phyloP scores from a whole-genome alignment of 2,113 vertebrate genomes.

The Pseudopipra pipra region DNA sequence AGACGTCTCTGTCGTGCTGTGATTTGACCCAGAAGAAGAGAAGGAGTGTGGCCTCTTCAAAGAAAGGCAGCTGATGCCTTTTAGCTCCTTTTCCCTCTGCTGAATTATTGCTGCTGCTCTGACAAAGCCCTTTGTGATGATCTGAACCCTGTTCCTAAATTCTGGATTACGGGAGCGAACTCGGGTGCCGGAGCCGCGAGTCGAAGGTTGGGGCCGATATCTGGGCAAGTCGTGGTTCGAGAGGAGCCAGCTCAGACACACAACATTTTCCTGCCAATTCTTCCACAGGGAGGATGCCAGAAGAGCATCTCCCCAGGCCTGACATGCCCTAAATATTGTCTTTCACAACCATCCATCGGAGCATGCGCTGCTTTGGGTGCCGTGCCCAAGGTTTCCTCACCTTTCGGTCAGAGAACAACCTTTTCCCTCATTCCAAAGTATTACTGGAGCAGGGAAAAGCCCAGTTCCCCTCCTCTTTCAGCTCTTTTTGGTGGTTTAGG shows the following conservation, averaged over 20 bases:
- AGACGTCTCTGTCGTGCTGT: background rate
- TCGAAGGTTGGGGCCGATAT: background rate
- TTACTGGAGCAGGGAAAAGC: background rate
- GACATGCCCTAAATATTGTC: background rate
- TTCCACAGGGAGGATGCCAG: background rate
- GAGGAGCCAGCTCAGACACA: background rate
- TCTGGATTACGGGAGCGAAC: background rate
- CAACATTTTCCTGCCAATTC: background rate
- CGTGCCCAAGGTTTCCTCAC: fast-evolving
- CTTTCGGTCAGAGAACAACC: background rate
- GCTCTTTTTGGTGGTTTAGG: background rate
- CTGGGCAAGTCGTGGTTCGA: background rate
- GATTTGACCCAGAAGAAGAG: background rate
- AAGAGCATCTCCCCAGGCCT: background rate
- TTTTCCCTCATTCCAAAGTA: background rate
- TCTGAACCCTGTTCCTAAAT: background rate
- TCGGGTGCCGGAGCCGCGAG: fast-evolving
- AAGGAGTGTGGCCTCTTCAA: background rate
- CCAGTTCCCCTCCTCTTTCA: background rate
- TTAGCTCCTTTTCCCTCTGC: background rate
- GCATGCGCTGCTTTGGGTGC: background rate
- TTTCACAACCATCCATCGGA: background rate
- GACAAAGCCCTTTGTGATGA: background rate
- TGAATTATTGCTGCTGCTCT: background rate
- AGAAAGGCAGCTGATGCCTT: background rate